phyloP scores from a whole-genome alignment of 2,888 invertebrate species.

The Xestia sexstrigata region DNA sequence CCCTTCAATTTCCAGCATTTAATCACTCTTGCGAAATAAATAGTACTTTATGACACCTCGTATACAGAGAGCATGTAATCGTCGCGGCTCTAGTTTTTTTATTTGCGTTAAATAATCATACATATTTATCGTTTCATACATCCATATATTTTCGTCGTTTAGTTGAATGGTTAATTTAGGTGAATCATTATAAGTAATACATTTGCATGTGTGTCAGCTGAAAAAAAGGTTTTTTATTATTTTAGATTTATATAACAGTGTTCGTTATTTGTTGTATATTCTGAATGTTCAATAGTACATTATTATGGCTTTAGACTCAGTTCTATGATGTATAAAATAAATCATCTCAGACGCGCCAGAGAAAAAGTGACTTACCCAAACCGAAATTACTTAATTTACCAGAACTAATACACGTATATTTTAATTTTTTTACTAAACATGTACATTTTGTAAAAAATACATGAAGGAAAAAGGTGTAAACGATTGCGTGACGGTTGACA shows the following conservation, averaged over 20 bases:
- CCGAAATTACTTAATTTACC: too few relatives aligned
- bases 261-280: not conserved
- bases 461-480: too few relatives aligned
- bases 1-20: not conserved
- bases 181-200: not conserved
- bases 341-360: not conserved
- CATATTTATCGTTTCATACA: not conserved
- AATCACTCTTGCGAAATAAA: not conserved
- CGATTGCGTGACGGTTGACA: too few relatives aligned
- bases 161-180: not conserved
- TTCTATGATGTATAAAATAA: not conserved
- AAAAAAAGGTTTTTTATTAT: not conserved
- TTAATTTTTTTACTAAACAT: too few relatives aligned
- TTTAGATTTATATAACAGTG: not conserved
- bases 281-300: not conserved
- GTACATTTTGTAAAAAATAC: too few relatives aligned
- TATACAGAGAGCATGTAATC: conserved; percentile 1
- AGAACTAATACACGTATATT: too few relatives aligned
- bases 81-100: not conserved
- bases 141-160: not conserved
- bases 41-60: not conserved
- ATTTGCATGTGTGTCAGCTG: not conserved
- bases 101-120: not conserved
- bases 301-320: not conserved
- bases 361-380: conserved; percentile 1